Percentiles rank a stretch among this genome's conserved stretches.
These are phyloP conservation scores for Dinocampus coccinellae DNA, from an alignment of 2,888 invertebrate genomes.

Conservation along the genomic window DNA sequence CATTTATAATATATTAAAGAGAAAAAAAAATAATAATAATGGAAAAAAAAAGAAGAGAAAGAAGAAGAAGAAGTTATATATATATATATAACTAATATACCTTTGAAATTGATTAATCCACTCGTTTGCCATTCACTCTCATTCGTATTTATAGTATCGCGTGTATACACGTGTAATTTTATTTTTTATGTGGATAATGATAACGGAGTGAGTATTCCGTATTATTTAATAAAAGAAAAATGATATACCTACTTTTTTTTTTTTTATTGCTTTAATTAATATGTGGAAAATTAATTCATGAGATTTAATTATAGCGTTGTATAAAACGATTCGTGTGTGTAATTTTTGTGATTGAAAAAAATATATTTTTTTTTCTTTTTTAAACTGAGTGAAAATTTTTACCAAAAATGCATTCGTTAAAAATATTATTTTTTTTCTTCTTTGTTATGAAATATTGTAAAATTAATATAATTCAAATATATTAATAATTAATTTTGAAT, in stretches of 20 bases:
- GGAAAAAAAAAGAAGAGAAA: no score
- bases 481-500: neutral
- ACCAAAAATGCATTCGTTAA: conserved; percentile 18
- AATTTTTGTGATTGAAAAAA: no score
- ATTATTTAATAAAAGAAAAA: neutral
- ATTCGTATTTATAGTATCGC: neutral
- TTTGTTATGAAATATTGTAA: neutral
- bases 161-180: no score
- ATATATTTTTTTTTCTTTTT: conserved; percentile 14
- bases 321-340: no score
- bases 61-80: no score
- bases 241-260: no score
- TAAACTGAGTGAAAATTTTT: no score
- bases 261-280: no score
- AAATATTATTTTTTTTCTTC: neutral
- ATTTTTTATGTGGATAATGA: no score
- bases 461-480: neutral
- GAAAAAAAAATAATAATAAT: no score
- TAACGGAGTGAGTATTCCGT: neutral
- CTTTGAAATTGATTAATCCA: conserved; percentile 1
- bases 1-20: conserved; percentile 34
- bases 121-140: conserved; percentile 5
- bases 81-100: neutral
- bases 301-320: conserved; percentile 31
- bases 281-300: conserved; percentile 15